A percentile compares a stretch with the other conserved stretches of the same genome.
Evolutionary conservation across 2,797 vertebrate species (phyloP).

Genomic region (Tragelaphus eurycerus): DNA sequence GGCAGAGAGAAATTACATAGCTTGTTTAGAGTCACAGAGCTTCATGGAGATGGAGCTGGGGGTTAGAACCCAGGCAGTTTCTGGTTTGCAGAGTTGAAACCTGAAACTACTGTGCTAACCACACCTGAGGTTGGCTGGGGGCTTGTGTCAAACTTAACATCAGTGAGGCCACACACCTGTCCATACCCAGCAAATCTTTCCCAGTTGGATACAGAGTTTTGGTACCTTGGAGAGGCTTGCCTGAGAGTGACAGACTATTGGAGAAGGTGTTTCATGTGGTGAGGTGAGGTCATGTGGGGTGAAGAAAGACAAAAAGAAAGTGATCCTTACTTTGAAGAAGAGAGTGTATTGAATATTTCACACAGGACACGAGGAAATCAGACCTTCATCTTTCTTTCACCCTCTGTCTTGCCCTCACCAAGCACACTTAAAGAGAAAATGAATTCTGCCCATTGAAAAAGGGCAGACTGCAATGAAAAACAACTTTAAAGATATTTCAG

Average conservation of each 20-base stretch:
- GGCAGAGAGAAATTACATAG: neutral
- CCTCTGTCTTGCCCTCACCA: neutral
- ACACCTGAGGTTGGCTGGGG: neutral
- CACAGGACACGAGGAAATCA: neutral
- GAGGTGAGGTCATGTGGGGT: neutral
- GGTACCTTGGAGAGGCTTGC: neutral
- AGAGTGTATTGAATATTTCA: neutral
- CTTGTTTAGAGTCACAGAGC: neutral
- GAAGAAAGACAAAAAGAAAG: neutral
- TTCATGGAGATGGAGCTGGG: neutral
- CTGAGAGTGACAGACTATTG: neutral
- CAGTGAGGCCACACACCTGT: neutral
- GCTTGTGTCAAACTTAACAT: neutral
- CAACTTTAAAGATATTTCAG: slow-evolving; percentile 60
- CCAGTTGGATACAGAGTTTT: neutral
- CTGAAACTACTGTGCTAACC: neutral
- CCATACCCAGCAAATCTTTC: neutral
- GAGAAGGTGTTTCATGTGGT: neutral
- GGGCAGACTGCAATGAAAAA: slow-evolving; percentile 54
- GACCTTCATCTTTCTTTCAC: neutral
- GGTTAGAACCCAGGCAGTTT: neutral
- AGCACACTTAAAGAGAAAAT: slow-evolving; percentile 52
- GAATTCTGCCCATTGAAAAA: slow-evolving; percentile 40
- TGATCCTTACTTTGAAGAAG: neutral
- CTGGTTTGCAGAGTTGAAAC: neutral